Percentiles rank a stretch among this genome's conserved stretches.
Evolutionary conservation across 2,888 invertebrate genomes (phyloP).

Genomic region (Gymnosoma rotundatum): DNA sequence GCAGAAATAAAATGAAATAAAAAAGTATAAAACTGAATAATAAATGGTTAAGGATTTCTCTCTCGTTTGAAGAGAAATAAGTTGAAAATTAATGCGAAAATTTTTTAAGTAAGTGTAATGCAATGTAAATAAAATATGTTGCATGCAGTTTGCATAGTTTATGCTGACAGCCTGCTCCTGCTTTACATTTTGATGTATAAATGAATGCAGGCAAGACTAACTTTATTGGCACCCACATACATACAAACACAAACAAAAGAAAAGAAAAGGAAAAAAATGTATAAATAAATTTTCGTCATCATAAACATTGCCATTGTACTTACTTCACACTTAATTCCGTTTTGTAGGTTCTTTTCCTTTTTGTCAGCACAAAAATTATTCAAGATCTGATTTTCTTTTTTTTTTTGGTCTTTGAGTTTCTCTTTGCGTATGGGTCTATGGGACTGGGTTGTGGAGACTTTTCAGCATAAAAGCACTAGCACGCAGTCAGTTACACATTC

Average conservation of each 20-base stretch:
- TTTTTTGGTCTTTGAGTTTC: slow-evolving; percentile 45
- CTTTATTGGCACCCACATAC: background rate
- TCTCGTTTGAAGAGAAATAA: slow-evolving; percentile 61
- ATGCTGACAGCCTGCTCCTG: slow-evolving; percentile 38
- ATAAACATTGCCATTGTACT: slow-evolving; percentile 54
- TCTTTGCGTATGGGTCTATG: background rate
- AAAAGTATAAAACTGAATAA: slow-evolving; percentile 55
- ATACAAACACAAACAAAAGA: background rate
- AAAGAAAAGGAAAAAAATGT: no score
- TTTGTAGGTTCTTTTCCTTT: slow-evolving; percentile 19
- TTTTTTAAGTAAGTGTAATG: slow-evolving; percentile 63
- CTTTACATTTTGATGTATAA: slow-evolving; percentile 40
- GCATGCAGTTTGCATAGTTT: slow-evolving; percentile 40
- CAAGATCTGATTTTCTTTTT: slow-evolving; percentile 16
- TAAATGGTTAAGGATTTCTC: slow-evolving; percentile 62
- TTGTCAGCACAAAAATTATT: background rate
- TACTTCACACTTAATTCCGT: slow-evolving; percentile 64
- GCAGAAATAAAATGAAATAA: background rate
- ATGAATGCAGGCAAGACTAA: slow-evolving; percentile 9
- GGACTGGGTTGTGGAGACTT: background rate
- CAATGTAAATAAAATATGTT: slow-evolving; percentile 65
- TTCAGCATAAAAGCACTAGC: background rate
- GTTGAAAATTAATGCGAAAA: slow-evolving; percentile 58
- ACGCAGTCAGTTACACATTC: slow-evolving; percentile 21
- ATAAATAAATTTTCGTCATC: slow-evolving; percentile 28